Conservation (phyloP, 2,797 vertebrate genomes). For the Danio tinwini region DNA sequence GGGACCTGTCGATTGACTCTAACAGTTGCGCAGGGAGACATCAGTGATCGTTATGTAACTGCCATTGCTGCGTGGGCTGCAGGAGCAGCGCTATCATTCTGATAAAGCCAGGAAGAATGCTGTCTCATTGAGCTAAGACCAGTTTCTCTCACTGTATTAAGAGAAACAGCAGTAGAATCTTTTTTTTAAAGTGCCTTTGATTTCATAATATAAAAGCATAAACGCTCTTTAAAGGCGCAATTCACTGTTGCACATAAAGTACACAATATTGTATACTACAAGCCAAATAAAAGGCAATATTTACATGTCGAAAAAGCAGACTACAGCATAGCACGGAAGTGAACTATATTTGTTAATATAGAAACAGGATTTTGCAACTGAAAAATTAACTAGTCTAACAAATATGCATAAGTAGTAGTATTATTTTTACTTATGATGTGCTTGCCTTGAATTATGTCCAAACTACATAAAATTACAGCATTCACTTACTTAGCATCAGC, state of each 20-base stretch:
- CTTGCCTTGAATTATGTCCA: too few relatives aligned
- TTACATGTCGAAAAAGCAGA: too few relatives aligned
- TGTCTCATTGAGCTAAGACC: constrained; percentile 7
- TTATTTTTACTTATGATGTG: too few relatives aligned
- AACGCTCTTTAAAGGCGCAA: neutral
- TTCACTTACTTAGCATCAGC: too few relatives aligned
- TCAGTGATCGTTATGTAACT: constrained; percentile 57
- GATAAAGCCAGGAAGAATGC: constrained; percentile 42
- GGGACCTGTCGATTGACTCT: constrained; percentile 43
- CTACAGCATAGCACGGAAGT: too few relatives aligned
- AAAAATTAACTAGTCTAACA: too few relatives aligned
- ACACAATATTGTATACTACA: neutral
- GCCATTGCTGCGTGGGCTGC: constrained; percentile 54
- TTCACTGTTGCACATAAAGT: neutral
- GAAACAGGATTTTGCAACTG: too few relatives aligned
- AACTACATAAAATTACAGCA: too few relatives aligned
- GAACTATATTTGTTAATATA: too few relatives aligned
- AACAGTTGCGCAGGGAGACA: constrained; percentile 50
- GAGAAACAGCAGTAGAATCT: neutral
- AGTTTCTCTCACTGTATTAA: constrained; percentile 18
- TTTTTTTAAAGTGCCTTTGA: constrained; percentile 1
- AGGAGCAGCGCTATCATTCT: constrained; percentile 39
- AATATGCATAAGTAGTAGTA: too few relatives aligned
- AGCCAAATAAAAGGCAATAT: neutral
- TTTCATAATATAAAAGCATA: neutral